Percentiles rank a stretch among this genome's conserved stretches.
phyloP scores from a whole-genome alignment of 2,888 invertebrate species.

The Teleogryllus oceanicus region DNA sequence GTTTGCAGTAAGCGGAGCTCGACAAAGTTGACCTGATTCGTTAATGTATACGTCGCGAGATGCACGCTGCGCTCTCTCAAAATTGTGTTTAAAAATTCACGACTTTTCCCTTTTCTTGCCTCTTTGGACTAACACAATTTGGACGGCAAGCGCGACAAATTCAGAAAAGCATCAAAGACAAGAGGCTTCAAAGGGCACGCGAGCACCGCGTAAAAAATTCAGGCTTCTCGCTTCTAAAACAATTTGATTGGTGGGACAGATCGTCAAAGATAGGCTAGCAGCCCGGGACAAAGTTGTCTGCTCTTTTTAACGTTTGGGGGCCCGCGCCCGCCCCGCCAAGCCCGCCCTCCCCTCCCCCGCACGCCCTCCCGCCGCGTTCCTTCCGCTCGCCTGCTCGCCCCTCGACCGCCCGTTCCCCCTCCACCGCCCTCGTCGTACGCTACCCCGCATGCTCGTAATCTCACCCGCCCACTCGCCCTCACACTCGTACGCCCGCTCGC shows the following conservation, averaged over 20 bases:
- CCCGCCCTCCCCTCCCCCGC: background rate
- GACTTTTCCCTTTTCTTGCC: background rate
- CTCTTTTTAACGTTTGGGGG: background rate
- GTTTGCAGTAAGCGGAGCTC: slow-evolving; percentile 6
- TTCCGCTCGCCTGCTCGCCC: background rate
- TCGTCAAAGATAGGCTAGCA: slow-evolving; percentile 7
- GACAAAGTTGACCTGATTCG: slow-evolving; percentile 8
- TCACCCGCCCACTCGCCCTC: background rate
- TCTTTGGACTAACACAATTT: background rate
- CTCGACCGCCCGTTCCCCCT: background rate
- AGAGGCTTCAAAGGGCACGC: background rate
- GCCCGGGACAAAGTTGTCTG: background rate
- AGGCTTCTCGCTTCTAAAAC: slow-evolving; percentile 10
- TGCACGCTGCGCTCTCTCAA: background rate
- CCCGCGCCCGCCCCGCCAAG: background rate
- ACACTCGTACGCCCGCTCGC: background rate
- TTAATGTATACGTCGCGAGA: background rate
- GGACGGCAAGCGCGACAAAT: background rate
- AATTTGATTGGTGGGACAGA: slow-evolving; percentile 18
- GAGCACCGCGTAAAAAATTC: background rate
- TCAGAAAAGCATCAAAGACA: slow-evolving; percentile 18
- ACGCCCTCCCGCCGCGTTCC: background rate
- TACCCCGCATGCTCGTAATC: background rate
- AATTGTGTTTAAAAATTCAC: slow-evolving; percentile 18
- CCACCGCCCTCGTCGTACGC: no score